Conservation (phyloP, 2,888 invertebrate species). For the Agonopterix alstromeriana region DNA sequence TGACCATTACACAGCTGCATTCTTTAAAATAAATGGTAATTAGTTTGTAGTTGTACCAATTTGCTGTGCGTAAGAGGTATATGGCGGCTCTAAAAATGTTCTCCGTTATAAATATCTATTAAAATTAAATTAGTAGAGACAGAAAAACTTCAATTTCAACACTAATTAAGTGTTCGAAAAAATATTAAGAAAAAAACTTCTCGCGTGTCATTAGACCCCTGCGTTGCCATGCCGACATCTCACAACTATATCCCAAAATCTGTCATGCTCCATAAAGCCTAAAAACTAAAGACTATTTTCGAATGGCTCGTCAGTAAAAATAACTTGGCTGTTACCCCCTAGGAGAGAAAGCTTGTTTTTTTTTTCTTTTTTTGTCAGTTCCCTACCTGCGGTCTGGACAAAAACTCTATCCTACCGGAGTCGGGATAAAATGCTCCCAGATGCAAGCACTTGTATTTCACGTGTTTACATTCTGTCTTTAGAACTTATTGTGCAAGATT, state of each 20-base stretch:
- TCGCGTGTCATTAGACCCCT: slow-evolving; percentile 67
- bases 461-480: slow-evolving; percentile 2
- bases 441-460: slow-evolving; percentile 37
- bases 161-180: slow-evolving; percentile 55
- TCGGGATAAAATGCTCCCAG: slow-evolving; percentile 17
- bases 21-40: too few relatives aligned
- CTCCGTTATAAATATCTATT: slow-evolving; percentile 23
- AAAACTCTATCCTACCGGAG: slow-evolving; percentile 24
- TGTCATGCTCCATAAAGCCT: background rate
- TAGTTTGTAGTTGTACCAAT: too few relatives aligned
- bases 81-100: slow-evolving; percentile 21
- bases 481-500: background rate
- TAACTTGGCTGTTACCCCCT: slow-evolving; percentile 42
- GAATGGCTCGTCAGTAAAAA: slow-evolving; percentile 10
- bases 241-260: background rate
- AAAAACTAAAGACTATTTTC: slow-evolving; percentile 16
- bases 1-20: too few relatives aligned
- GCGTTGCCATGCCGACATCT: slow-evolving; percentile 22
- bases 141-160: slow-evolving; percentile 34
- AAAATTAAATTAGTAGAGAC: slow-evolving; percentile 46
- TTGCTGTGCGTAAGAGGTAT: too few relatives aligned
- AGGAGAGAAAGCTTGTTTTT: slow-evolving; percentile 35
- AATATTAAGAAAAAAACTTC: slow-evolving; percentile 21
- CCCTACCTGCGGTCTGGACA: slow-evolving; percentile 54
- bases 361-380: slow-evolving; percentile 26